Evolutionary conservation across 2,888 invertebrate genomes (phyloP), one percentile per base, ranked within the genome.

Genomic region (Camponotus fellah): DNA sequence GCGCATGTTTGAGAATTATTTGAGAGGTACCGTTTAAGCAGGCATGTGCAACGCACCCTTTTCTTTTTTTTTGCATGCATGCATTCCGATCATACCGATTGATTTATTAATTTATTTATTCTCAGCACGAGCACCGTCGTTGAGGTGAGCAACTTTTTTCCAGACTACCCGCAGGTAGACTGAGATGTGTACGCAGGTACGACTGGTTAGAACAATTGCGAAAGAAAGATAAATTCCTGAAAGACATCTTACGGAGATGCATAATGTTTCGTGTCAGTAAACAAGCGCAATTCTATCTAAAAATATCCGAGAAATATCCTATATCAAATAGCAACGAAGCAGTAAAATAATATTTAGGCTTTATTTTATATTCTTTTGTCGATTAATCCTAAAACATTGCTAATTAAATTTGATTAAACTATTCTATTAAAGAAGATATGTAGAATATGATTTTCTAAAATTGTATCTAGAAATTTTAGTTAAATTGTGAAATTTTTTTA

Each of bases 61-160:
- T 87, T 26, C 26, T 26, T 77, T 84, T 81, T 81, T 86, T 76
- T 60, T 69, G 81, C 84, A 76, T 79, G 84, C 66, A 84, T 81
- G 74, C 83, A 87, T 86, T 83, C 85, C 85, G 65, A 26, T 62
- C 77, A 72, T 53, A 72, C 72, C 88, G 86, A 87, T 89, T 86
- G 87, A 89, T 89, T 90, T 90, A 90, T 90, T 90, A 87, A 90
- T 90, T 91, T 89, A 91, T 89, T 90, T 91, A 90, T 88, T 85
- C 86, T 71, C 82, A 79, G 87, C 82, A 83, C 84, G 82, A 86
- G 80, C 69, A 46, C 56, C 26, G 69, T 17, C 40, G 40, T 68
- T 68, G 81, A 84, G 83, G 83, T 68, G 86, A 89, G 72, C 90
- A 86, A 90, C 89, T 90, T 89, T 90, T 88, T 74, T 34, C 72